Percentiles rank a stretch among this genome's conserved stretches.
Evolutionary conservation across 2,113 vertebrate species (phyloP).

Genomic region (Saiga tatarica): DNA sequence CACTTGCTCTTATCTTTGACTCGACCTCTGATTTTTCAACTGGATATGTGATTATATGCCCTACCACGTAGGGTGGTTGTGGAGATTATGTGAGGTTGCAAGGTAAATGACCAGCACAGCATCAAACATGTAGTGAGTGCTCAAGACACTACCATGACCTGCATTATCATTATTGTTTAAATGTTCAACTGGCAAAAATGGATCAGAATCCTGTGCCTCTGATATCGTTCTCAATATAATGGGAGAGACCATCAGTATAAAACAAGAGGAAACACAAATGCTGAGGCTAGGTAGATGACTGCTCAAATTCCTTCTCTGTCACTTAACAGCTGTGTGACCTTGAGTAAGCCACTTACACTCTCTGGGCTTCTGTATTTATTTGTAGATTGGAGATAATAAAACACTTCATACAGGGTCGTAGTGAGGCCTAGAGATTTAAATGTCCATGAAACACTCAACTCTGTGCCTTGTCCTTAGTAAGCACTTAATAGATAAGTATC

Average conservation of each 20-base stretch:
- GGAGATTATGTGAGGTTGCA: not conserved
- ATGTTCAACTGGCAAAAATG: not conserved
- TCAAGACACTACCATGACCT: not conserved
- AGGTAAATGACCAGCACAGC: not conserved
- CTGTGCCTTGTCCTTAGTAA: constrained; percentile 48
- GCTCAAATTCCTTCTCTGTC: not conserved
- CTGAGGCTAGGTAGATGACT: not conserved
- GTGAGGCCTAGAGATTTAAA: constrained; percentile 49
- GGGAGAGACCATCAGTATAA: not conserved
- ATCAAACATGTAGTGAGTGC: not conserved
- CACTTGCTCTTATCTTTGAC: not conserved
- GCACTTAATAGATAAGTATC: constrained; percentile 49
- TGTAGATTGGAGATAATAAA: constrained; percentile 21
- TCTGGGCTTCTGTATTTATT: constrained; percentile 47
- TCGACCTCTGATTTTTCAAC: not conserved
- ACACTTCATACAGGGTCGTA: constrained; percentile 2
- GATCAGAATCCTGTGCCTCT: not conserved
- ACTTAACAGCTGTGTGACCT: constrained; percentile 66
- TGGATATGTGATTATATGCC: not conserved
- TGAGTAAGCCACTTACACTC: constrained; percentile 24
- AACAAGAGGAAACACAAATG: not conserved
- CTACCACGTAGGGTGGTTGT: not conserved
- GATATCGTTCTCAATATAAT: not conserved
- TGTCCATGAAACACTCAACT: constrained; percentile 46
- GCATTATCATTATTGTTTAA: not conserved